These are phyloP conservation scores for Eupithecia dodoneata DNA, from an alignment of 2,888 invertebrate species.

Conservation along the genomic window DNA sequence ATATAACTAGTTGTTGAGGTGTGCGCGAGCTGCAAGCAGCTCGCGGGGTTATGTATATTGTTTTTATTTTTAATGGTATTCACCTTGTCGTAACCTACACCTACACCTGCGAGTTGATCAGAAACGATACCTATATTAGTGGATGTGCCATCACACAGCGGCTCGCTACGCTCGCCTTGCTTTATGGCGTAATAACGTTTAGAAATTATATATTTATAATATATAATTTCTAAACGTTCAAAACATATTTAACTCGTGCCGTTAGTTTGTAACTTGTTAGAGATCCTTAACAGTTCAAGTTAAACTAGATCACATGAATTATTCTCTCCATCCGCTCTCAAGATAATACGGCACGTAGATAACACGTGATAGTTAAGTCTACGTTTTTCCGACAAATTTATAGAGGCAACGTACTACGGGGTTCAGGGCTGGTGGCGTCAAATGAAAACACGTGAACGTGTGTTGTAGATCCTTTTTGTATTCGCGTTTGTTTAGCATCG, in stretches of 20 bases:
- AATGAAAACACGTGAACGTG: background rate
- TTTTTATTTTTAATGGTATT: too few relatives aligned
- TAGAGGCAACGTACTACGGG: conserved; percentile 20
- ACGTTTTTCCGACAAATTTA: conserved; percentile 20
- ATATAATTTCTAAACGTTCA: too few relatives aligned
- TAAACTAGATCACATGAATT: background rate
- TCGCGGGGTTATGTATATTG: too few relatives aligned
- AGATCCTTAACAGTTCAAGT: background rate
- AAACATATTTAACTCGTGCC: background rate
- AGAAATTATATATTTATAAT: too few relatives aligned
- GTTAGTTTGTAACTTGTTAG: background rate
- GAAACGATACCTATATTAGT: too few relatives aligned
- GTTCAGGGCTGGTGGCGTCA: conserved; percentile 4
- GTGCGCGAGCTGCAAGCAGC: too few relatives aligned
- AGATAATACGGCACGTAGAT: conserved; percentile 23
- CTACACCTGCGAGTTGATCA: too few relatives aligned
- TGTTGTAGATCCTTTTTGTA: background rate
- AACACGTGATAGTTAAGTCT: conserved; percentile 23
- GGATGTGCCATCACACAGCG: too few relatives aligned
- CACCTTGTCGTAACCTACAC: too few relatives aligned
- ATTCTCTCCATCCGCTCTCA: conserved; percentile 5
- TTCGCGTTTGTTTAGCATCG: background rate
- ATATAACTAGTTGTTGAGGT: too few relatives aligned
- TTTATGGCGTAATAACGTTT: too few relatives aligned
- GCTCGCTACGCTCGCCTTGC: too few relatives aligned